phyloP scores from a whole-genome alignment of 2,888 invertebrate genomes.

The Hecatera dysodea region DNA sequence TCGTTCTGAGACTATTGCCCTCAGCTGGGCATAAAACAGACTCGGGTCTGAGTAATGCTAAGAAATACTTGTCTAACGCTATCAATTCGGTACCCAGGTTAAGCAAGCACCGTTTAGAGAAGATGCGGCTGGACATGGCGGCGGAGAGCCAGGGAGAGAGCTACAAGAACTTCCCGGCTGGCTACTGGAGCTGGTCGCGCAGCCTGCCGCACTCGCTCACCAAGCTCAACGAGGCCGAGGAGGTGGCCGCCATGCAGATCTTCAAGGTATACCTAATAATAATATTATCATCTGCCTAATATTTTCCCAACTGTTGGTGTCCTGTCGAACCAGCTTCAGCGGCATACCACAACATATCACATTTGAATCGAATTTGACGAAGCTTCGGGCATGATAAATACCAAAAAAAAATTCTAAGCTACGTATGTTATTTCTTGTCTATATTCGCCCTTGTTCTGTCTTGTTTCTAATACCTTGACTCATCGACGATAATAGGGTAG shows the following conservation, averaged over 20 bases:
- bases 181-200: conserved; percentile 97
- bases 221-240: conserved; percentile 96
- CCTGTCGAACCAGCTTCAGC: not conserved
- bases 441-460: too few species aligned
- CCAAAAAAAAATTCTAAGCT: too few species aligned
- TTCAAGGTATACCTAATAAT: conserved; percentile 94
- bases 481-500: too few species aligned
- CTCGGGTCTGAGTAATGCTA: not conserved
- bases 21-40: not conserved
- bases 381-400: too few species aligned
- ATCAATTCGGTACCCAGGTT: conserved; percentile 80
- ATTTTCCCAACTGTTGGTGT: not conserved
- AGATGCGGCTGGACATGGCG: conserved; percentile 88
- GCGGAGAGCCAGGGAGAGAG: conserved; percentile 94
- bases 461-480: too few species aligned
- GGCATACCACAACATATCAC: not conserved
- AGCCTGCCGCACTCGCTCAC: conserved; percentile 96
- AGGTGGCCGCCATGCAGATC: conserved; percentile 96
- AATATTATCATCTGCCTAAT: too few species aligned
- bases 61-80: not conserved
- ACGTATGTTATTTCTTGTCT: too few species aligned
- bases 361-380: too few species aligned
- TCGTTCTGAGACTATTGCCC: not conserved
- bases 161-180: conserved; percentile 96
- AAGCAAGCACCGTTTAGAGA: conserved; percentile 96